Conservation (phyloP, 1,140 invertebrate genomes). For the Zophobas morio region DNA sequence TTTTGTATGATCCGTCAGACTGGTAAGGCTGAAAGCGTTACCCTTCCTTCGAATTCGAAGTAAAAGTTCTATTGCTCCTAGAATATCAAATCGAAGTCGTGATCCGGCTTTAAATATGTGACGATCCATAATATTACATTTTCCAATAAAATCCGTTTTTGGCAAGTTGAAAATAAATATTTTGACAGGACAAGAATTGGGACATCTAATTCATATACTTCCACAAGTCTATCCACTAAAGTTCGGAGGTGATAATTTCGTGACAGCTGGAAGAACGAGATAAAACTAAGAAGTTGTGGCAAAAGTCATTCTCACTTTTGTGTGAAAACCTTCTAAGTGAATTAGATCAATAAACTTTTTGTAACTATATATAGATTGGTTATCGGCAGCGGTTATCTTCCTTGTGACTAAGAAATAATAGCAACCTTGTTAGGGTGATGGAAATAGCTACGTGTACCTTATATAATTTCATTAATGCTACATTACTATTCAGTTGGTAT, state of each 20-base stretch:
- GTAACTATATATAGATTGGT: not conserved
- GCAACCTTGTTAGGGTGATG: not conserved
- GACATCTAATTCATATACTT: too few relatives aligned
- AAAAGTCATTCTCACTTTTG: not conserved
- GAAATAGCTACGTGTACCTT: not conserved
- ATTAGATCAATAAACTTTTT: not conserved
- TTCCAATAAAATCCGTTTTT: not conserved
- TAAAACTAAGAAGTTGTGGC: too few relatives aligned
- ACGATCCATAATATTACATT: not conserved
- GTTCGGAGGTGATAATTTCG: not conserved
- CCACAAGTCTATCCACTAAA: too few relatives aligned
- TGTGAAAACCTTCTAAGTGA: not conserved
- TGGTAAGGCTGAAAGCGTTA: too few relatives aligned
- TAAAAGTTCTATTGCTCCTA: too few relatives aligned
- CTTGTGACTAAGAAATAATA: not conserved
- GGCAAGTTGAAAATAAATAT: not conserved
- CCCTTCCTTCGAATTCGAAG: too few relatives aligned
- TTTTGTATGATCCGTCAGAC: too few relatives aligned
- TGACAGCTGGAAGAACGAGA: not conserved
- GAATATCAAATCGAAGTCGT: too few relatives aligned
- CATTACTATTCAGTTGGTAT: conserved; percentile 16
- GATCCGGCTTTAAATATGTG: not conserved
- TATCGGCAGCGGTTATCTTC: too few relatives aligned
- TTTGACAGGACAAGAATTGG: too few relatives aligned
- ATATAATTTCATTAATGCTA: conserved; percentile 3